Evolutionary conservation across 2,113 vertebrate species (phyloP).

Genomic region (Tychaedon coryphoeus): DNA sequence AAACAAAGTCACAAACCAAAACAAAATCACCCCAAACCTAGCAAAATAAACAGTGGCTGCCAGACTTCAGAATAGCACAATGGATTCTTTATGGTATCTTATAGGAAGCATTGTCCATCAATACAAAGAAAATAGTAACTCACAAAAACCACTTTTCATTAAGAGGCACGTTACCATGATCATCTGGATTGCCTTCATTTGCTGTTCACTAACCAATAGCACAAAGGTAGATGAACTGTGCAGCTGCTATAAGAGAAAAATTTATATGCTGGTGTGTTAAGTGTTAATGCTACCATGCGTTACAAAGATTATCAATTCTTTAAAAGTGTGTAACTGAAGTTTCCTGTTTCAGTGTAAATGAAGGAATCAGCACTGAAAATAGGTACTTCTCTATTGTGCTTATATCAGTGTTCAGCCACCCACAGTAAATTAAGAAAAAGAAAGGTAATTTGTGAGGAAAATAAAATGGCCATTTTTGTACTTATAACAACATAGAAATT

Average conservation of each 20-base stretch:
- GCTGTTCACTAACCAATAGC: neutral
- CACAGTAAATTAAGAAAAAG: neutral
- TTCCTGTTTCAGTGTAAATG: neutral
- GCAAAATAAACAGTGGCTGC: neutral
- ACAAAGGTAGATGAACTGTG: neutral
- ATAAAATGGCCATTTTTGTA: neutral
- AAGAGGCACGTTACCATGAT: accelerated
- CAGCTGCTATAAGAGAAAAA: neutral
- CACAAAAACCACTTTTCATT: neutral
- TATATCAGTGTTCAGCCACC: neutral
- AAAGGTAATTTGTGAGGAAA: neutral
- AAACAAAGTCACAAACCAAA: neutral
- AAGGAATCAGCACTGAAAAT: neutral
- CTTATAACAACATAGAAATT: neutral
- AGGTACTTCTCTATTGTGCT: neutral
- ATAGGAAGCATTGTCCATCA: neutral
- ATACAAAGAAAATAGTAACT: neutral
- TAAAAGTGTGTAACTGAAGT: neutral
- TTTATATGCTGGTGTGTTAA: neutral
- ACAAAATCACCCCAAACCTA: neutral
- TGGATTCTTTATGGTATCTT: neutral
- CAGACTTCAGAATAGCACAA: neutral
- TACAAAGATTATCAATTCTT: neutral
- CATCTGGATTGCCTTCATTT: neutral
- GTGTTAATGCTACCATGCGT: neutral